Percentiles rank a stretch among this genome's conserved stretches.
Evolutionary conservation across 2,888 invertebrate genomes (phyloP).

Genomic region (Chrysolina haemoptera): DNA sequence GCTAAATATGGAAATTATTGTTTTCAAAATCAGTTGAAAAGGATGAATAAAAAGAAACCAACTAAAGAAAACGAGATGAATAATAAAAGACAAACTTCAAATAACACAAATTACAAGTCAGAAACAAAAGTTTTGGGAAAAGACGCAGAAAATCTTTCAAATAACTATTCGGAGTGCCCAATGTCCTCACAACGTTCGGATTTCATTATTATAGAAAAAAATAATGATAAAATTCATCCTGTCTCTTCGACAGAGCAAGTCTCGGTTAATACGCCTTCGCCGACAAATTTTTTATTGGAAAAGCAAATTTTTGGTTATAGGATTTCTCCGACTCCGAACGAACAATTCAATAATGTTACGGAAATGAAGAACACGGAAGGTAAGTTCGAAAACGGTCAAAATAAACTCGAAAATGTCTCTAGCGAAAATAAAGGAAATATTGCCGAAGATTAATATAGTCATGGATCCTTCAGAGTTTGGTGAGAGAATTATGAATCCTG

Average conservation of each 20-base stretch:
- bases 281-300: not conserved
- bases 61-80: not conserved
- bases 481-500: not conserved
- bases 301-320: not conserved
- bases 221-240: not conserved
- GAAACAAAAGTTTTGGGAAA: not conserved
- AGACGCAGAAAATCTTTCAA: not conserved
- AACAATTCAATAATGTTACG: not conserved
- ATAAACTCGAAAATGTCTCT: not conserved
- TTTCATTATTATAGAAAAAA: not conserved
- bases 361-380: not conserved
- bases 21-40: not conserved
- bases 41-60: not conserved
- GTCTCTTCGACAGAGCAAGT: not conserved
- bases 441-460: not conserved
- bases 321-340: not conserved
- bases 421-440: not conserved
- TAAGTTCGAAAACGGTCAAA: not conserved
- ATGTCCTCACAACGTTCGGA: not conserved
- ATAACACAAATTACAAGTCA: not conserved
- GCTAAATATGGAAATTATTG: not conserved
- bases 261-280: not conserved
- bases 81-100: not conserved
- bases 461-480: constrained; percentile 8
- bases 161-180: not conserved